phyloP scores from a whole-genome alignment of 2,113 vertebrate genomes.

The Sinocyclocheilus maitianheensis region DNA sequence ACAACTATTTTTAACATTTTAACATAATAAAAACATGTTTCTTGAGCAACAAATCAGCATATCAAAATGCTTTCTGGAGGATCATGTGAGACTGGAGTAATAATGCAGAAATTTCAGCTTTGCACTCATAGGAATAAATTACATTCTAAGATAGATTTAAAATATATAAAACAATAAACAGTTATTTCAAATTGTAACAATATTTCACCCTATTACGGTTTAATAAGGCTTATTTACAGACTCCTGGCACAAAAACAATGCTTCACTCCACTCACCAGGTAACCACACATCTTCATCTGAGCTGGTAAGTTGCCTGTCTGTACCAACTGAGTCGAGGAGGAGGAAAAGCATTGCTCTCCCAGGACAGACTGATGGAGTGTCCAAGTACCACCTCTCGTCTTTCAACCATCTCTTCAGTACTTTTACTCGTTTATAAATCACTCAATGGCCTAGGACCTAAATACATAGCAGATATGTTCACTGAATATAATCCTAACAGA shows the following conservation, averaged over 20 bases:
- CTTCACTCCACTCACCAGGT: conserved; percentile 75
- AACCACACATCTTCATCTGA: conserved; percentile 72
- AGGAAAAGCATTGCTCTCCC: conserved; percentile 82
- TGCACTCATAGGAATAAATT: not conserved
- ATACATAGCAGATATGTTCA: too few relatives aligned
- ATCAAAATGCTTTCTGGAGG: not conserved
- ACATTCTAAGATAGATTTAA: not conserved
- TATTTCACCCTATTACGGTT: not conserved
- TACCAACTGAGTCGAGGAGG: conserved; percentile 84
- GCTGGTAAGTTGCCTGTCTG: conserved; percentile 67
- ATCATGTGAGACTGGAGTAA: not conserved
- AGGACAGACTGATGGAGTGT: conserved; percentile 80
- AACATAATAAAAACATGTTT: not conserved
- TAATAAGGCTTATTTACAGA: not conserved
- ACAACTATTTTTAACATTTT: not conserved
- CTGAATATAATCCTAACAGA: too few relatives aligned
- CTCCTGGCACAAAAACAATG: not conserved
- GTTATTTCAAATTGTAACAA: not conserved
- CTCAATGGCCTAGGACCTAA: too few relatives aligned
- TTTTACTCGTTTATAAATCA: too few relatives aligned
- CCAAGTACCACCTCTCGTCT: conserved; percentile 78
- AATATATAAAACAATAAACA: not conserved
- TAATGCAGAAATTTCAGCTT: not conserved
- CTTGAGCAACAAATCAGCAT: not conserved
- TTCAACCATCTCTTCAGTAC: conserved; percentile 71